Evolutionary conservation across 2,888 invertebrate genomes (phyloP).

Genomic region (Catocala nupta): DNA sequence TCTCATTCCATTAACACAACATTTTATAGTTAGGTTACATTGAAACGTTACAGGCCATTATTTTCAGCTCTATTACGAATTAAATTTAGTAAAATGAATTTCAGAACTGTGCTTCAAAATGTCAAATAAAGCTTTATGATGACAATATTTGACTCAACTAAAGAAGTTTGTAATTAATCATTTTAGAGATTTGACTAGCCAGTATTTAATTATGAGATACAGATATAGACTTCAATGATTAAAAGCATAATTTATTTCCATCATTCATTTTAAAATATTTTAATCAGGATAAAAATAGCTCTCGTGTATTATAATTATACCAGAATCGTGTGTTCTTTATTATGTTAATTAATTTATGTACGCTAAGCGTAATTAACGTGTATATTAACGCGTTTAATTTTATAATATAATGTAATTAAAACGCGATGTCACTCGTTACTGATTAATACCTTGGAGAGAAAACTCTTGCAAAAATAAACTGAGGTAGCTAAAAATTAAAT

Average conservation of each 20-base stretch:
- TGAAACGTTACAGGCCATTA: constrained; percentile 9
- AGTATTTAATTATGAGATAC: not conserved
- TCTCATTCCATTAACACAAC: constrained; percentile 41
- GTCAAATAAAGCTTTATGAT: constrained; percentile 1
- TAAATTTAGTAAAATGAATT: not conserved
- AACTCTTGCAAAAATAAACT: not conserved
- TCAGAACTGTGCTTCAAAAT: constrained; percentile 2
- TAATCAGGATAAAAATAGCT: constrained; percentile 1
- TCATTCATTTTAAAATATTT: too few relatives aligned
- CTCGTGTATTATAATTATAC: constrained; percentile 21
- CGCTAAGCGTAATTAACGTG: constrained; percentile 32
- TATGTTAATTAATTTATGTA: constrained; percentile 44
- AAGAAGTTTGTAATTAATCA: constrained; percentile 1
- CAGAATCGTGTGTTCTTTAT: constrained; percentile 31
- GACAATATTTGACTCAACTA: not conserved
- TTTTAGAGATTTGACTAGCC: not conserved
- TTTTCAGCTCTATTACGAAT: not conserved
- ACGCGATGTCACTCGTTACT: constrained; percentile 17
- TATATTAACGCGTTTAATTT: constrained; percentile 26
- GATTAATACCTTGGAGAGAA: not conserved
- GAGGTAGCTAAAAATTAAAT: too few relatives aligned
- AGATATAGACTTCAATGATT: not conserved
- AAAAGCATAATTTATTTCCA: too few relatives aligned
- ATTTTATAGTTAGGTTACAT: constrained; percentile 25
- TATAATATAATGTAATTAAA: constrained; percentile 36